Percentiles rank a stretch among this genome's conserved stretches.
Conservation (phyloP, 2,888 invertebrate genomes). For the Ischnus inquisitorius region DNA sequence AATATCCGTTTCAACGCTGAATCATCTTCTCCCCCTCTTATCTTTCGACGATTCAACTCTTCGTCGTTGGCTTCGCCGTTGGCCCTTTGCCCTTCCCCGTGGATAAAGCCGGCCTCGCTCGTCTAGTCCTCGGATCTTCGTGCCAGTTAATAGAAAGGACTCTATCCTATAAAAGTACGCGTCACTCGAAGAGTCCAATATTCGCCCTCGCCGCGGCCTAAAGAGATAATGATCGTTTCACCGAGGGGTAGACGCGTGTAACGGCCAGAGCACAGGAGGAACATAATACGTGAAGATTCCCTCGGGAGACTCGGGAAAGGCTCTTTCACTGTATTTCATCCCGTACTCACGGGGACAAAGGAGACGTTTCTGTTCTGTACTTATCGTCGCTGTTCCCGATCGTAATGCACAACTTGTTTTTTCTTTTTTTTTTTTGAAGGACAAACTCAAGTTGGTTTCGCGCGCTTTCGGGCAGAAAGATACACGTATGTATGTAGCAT, state of each 20-base stretch:
- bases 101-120: conserved; percentile 16
- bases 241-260: conserved; percentile 71
- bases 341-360: conserved; percentile 47
- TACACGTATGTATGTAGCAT: too few relatives aligned
- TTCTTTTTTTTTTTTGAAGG: background rate
- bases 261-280: conserved; percentile 73
- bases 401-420: background rate
- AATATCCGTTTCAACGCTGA: background rate
- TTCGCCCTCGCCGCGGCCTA: conserved; percentile 71
- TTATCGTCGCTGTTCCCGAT: conserved; percentile 16
- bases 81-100: conserved; percentile 15
- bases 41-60: conserved; percentile 37
- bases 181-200: conserved; percentile 61
- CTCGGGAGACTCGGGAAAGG: conserved; percentile 74
- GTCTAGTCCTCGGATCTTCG: conserved; percentile 26
- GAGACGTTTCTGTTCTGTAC: conserved; percentile 24
- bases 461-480: too few relatives aligned
- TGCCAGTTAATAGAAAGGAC: conserved; percentile 53
- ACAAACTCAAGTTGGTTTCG: too few relatives aligned
- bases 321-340: conserved; percentile 30
- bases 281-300: conserved; percentile 81
- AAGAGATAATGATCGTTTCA: conserved; percentile 82
- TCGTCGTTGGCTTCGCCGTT: conserved; percentile 28
- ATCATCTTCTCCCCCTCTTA: conserved; percentile 11
- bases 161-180: conserved; percentile 40